These are phyloP conservation scores for Epirrhoe alternata DNA, from an alignment of 2,888 invertebrate species.

Conservation along the genomic window DNA sequence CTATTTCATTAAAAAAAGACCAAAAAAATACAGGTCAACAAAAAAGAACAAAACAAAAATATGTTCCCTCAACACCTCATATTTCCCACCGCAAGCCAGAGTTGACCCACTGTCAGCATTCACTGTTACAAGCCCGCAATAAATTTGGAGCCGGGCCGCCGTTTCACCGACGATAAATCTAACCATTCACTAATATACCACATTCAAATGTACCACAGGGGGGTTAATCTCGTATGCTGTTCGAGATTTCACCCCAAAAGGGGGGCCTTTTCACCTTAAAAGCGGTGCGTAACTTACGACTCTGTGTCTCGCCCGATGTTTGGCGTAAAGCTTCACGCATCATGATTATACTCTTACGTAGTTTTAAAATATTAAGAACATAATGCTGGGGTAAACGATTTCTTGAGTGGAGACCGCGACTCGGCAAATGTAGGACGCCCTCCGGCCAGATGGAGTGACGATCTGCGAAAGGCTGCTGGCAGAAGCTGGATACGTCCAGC, in stretches of 20 bases:
- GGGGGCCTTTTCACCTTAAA: slow-evolving; percentile 46
- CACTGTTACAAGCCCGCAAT: slow-evolving; percentile 53
- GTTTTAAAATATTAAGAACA: no score
- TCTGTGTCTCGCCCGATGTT: slow-evolving; percentile 33
- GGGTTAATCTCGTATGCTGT: slow-evolving; percentile 46
- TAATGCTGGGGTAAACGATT: no score
- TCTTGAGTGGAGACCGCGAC: no score
- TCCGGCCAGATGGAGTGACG: no score
- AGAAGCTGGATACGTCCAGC: no score
- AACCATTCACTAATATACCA: slow-evolving; percentile 77
- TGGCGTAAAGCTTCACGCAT: slow-evolving; percentile 19
- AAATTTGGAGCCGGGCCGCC: slow-evolving; percentile 68
- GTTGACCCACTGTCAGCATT: slow-evolving; percentile 36
- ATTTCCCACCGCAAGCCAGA: slow-evolving; percentile 14
- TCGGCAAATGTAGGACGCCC: no score
- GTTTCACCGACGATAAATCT: slow-evolving; percentile 73
- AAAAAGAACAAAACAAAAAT: neutral
- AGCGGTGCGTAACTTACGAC: slow-evolving; percentile 51
- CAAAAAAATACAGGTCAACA: no score
- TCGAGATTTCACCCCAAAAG: slow-evolving; percentile 40
- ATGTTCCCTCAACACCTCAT: slow-evolving; percentile 14
- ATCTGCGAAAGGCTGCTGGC: no score
- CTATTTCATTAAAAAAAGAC: no score
- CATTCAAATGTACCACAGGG: slow-evolving; percentile 73
- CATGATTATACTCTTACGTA: neutral